Base-by-base conservation (phyloP, 2,888 invertebrate species). In the Pemphredon lugubris region DNA sequence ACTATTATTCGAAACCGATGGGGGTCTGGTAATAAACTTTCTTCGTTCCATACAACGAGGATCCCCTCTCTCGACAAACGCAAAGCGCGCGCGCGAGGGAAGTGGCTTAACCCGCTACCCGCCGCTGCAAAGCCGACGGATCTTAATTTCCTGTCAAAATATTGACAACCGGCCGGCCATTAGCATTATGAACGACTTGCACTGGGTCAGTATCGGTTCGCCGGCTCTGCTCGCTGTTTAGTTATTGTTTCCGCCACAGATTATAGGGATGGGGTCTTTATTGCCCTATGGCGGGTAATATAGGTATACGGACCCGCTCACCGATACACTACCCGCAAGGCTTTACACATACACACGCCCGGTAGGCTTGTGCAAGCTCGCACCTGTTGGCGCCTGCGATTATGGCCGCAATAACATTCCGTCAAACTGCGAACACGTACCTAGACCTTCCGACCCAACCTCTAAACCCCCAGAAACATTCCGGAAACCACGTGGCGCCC, bases 321-420 rank as follows among this genome's bases (percentile, higher is more conserved):
- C 77, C 48, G 65, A 73, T 64, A 71, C 70, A 69, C 66, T 54
- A n/a, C 53, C 60, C 42, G 37, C 70, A 48, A 48, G 63, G n/a
- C n/a, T 60, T 61, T 74, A 48, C 70, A 63, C 65, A 70, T 51
- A 78, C 73, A 64, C 45, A 55, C 64, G 50, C 68, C 68, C 73
- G 23, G 78, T 87, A 87, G 86, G 85, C 86, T 86, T 84, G 83
- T 79, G 79, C 75, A 84, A 82, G 84, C 85, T 87, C 85, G 84
- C 89, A 89, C 89, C 89, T 89, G 89, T 89, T 89, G 89, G 89
- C 86, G 87, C 84, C 83, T 84, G 83, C 86, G 88, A 88, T 89
- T 89, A 89, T 88, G 87, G 88, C 88, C 85, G 89, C 86, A 89
- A 88, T 89, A 89, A 89, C 89, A 88, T 89, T 89, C 86, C 88